Percentiles rank a stretch among this genome's conserved stretches.
Conservation (phyloP, 2,797 vertebrate species). For the Rhinophrynus dorsalis region DNA sequence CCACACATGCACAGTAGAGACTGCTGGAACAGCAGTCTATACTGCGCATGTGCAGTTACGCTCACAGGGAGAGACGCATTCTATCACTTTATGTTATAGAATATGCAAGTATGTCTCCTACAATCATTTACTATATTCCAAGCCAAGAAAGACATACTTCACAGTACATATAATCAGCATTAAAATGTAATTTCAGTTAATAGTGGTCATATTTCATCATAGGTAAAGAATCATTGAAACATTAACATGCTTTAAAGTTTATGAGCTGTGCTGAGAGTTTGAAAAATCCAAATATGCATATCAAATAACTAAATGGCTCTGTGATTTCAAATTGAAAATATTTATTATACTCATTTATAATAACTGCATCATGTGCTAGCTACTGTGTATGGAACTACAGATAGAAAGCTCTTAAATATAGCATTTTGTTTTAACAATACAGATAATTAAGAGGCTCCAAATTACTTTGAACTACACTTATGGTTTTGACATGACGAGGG, state of each 20-base stretch:
- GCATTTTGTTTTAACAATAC: background rate
- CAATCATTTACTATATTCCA: background rate
- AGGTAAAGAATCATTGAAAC: background rate
- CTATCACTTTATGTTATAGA: too few relatives aligned
- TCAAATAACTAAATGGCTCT: background rate
- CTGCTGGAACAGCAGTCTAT: too few relatives aligned
- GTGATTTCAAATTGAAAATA: background rate
- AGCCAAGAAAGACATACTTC: conserved; percentile 4
- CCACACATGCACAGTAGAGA: too few relatives aligned
- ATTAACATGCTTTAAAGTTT: background rate
- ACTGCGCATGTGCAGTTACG: too few relatives aligned
- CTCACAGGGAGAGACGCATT: too few relatives aligned
- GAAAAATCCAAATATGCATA: conserved; percentile 12
- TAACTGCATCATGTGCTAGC: background rate
- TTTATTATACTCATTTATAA: background rate
- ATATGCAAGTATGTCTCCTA: background rate
- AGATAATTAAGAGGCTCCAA: conserved; percentile 4
- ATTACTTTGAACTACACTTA: conserved; percentile 19
- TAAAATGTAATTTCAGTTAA: background rate
- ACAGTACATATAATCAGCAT: conserved; percentile 13
- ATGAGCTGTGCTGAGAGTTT: background rate
- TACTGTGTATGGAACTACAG: background rate
- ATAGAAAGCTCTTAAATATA: background rate
- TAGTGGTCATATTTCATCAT: background rate
- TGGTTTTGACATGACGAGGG: conserved; percentile 10